Conservation (phyloP, 1,140 invertebrate genomes). For the Lutraria rhynchaena region DNA sequence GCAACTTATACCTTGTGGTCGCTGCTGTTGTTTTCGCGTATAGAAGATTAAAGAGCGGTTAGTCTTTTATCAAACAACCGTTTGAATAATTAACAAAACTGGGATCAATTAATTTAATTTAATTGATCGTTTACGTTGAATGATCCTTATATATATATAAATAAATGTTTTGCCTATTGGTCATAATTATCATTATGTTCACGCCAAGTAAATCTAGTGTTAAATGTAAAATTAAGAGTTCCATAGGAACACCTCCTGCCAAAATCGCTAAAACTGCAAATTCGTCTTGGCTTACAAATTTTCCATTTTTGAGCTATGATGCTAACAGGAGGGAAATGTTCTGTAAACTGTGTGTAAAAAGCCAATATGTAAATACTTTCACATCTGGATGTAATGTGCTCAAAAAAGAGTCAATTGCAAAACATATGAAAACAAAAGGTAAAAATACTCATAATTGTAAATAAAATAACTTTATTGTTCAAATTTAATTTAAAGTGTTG, state of each 20-base stretch:
- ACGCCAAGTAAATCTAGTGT: slow-evolving; percentile 15
- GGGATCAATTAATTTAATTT: no score
- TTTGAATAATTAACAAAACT: no score
- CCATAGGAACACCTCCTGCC: slow-evolving; percentile 13
- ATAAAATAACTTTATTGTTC: background rate
- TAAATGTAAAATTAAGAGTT: slow-evolving; percentile 10
- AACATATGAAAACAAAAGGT: slow-evolving; percentile 21
- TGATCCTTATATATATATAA: no score
- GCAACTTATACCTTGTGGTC: no score
- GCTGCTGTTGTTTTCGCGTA: no score
- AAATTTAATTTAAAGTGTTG: background rate
- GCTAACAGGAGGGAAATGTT: slow-evolving; percentile 1
- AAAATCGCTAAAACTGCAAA: slow-evolving; percentile 29
- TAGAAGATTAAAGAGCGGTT: no score
- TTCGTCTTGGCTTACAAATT: slow-evolving; percentile 11
- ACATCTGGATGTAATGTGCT: slow-evolving; percentile 18
- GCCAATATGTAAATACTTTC: no score
- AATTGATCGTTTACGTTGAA: no score
- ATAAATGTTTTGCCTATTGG: no score
- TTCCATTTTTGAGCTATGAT: slow-evolving; percentile 35
- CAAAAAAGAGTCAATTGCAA: slow-evolving; percentile 8
- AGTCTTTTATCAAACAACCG: no score
- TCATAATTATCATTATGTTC: slow-evolving; percentile 5
- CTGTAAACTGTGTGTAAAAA: slow-evolving; percentile 7
- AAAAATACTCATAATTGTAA: background rate